Base-by-base conservation (phyloP, 2,888 invertebrate genomes). In the Pharmacophagus antenor region DNA sequence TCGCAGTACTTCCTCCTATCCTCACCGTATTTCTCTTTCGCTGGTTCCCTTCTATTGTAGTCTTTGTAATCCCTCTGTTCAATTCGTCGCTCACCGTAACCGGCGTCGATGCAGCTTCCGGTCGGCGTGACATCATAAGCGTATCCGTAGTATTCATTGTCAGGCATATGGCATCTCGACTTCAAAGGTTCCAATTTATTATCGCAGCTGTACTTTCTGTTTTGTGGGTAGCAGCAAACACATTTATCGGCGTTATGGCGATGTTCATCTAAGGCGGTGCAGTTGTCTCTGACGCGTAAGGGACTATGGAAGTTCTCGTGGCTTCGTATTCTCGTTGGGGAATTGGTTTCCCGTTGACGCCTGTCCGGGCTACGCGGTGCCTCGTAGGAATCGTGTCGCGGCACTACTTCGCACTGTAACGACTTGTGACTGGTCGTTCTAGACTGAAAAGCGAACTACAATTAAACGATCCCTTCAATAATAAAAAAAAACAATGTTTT, bases 361-460 rank as follows among this genome's bases (percentile, higher is more conserved):
- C 74, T 72, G 1, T 73, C 74, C 12, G 81, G 82, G 4, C 71
- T 77, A 1, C 73, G 73, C 5, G 82, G 80, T 0, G 64, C 63
- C 4, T 80, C 75, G 62, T 72, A 71, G 0, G 70, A 44, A 6
- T 79, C 77, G 6, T 67, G 70, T 51, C 64, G 73, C 0, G 79
- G 59, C 17, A 65, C 22, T 2, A 77, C 84, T 70, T 88, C 85
- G 62, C 87, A 88, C 70, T 89, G 88, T 23, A 89, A 67, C 1
- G 89, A 89, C 69, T 88, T 88, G 67, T 89, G 84, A 51, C 89
- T 89, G 18, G 79, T 80, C n/a, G 79, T 74, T 37, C 82, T 80
- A 15, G 72, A 68, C 88, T 87, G 69, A 50, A 77, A 80, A 56
- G 8, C 18, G 25, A 8, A 41, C 1, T 8, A 49, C 22, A 22